phyloP scores from a whole-genome alignment of 2,113 vertebrate species.

The Chelonoidis abingdonii region DNA sequence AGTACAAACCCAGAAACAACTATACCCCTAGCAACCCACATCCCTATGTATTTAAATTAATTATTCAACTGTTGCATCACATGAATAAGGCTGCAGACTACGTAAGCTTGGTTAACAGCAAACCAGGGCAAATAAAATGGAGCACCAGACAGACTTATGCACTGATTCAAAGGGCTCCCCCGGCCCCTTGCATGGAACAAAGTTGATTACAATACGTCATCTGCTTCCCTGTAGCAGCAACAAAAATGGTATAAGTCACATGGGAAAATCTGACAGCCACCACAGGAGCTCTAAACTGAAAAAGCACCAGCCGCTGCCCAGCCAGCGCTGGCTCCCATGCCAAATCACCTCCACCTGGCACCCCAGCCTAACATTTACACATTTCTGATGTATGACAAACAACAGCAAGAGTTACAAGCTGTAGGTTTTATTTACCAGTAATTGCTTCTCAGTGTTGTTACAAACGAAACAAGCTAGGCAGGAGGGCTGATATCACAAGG shows the following conservation, averaged over 20 bases:
- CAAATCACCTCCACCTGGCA: conserved; percentile 43
- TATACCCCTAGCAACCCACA: background rate
- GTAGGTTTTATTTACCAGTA: conserved; percentile 47
- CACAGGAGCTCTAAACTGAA: background rate
- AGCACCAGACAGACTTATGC: background rate
- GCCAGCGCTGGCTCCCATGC: background rate
- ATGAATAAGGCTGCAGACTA: background rate
- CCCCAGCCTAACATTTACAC: background rate
- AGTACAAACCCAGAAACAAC: background rate
- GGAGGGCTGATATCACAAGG: background rate
- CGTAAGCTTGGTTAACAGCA: background rate
- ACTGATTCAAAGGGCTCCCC: background rate
- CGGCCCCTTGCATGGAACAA: conserved; percentile 11
- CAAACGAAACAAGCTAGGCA: background rate
- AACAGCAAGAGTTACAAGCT: conserved; percentile 39
- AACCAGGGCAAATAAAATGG: conserved; percentile 18
- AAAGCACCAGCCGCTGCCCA: background rate
- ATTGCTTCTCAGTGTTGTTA: conserved; percentile 10
- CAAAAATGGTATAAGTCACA: background rate
- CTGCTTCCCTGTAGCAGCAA: background rate
- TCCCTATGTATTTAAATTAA: background rate
- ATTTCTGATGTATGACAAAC: conserved; percentile 38
- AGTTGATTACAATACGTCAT: background rate
- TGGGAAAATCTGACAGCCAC: background rate
- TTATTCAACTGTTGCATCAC: background rate